Evolutionary conservation across 2,888 invertebrate genomes (phyloP).

Genomic region (Panzeria rudis): DNA sequence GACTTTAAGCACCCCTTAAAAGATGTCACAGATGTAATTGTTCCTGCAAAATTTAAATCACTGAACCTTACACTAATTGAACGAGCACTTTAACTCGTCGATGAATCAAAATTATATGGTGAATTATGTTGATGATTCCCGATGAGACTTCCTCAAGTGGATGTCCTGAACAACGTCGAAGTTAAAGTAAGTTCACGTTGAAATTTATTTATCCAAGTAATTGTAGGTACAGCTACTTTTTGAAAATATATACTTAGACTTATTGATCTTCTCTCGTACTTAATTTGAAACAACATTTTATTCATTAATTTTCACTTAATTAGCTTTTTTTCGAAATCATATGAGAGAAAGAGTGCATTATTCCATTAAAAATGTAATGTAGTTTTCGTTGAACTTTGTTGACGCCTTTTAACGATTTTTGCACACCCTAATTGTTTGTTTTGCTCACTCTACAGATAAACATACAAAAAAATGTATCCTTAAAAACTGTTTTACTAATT

Average conservation of each 20-base stretch:
- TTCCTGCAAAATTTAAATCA: too few species aligned
- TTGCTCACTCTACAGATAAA: slow-evolving; percentile 19
- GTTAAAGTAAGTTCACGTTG: too few species aligned
- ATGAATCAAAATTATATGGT: too few species aligned
- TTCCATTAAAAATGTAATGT: slow-evolving; percentile 48
- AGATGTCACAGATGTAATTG: too few species aligned
- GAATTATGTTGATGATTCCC: too few species aligned
- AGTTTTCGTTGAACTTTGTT: slow-evolving; percentile 71
- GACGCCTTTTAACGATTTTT: slow-evolving; percentile 76
- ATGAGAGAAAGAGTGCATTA: slow-evolving; percentile 60
- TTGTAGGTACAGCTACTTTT: background rate
- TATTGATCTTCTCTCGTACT: slow-evolving; percentile 11
- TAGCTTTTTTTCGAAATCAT: slow-evolving; percentile 70
- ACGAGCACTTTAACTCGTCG: too few species aligned
- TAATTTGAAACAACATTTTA: slow-evolving; percentile 54
- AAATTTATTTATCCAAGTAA: too few species aligned
- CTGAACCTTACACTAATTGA: too few species aligned
- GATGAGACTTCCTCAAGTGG: too few species aligned
- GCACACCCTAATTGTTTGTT: slow-evolving; percentile 72
- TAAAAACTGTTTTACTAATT: slow-evolving; percentile 68
- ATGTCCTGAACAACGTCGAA: too few species aligned
- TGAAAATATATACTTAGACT: background rate
- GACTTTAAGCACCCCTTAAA: too few species aligned
- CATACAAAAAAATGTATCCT: slow-evolving; percentile 26
- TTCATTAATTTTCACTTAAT: slow-evolving; percentile 77